Base-by-base conservation (phyloP, 2,113 vertebrate genomes). In the Vicugna pacos region DNA sequence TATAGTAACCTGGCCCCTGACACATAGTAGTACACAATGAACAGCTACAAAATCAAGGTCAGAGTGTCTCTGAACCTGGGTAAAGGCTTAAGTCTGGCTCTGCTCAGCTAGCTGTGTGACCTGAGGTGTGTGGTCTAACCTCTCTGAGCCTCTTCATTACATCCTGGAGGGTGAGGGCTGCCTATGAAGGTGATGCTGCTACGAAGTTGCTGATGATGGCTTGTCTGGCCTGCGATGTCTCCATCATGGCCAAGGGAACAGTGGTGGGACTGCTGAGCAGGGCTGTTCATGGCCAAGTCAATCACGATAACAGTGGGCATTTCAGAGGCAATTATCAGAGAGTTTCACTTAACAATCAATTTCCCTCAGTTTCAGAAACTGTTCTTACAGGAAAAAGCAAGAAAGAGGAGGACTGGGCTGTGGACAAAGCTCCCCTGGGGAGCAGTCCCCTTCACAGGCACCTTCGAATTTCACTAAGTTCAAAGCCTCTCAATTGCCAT, bases 311-410 rank as follows among this genome's bases (percentile, higher is more conserved):
- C 96, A 98, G 98, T 42, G 15, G 95, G 97, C 82, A n/a, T 98
- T 98, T 98, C 86, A 92, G 93, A 7, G 20, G 82, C 98, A 98
- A 98, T 98, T 98, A 97, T 96, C 75, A 98, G 97, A 97, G 46
- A 98, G 96, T 98, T 98, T 98, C 97, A 98, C 95, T 98, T 98
- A 98, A 98, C 98, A 98, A 98, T 98, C 96, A 97, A 96, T 98
- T 98, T 98, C 97, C 96, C 89, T 97, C 70, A 84, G 94, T 89
- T 97, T 96, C 4, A 12, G 95, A 93, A 96, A 97, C 94, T 1
- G 0, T 32, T 95, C 73, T 96, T 93, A 94, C 30, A 79, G 6
- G 60, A 97, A 97, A 96, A 93, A 65, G 85, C 89, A 97, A 90
- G 92, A 92, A 79, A 93, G 94, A 72, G 62, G 56, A 67, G 72